These are phyloP conservation scores for Chorisops tibialis DNA, from an alignment of 2,888 invertebrate species.

Conservation along the genomic window DNA sequence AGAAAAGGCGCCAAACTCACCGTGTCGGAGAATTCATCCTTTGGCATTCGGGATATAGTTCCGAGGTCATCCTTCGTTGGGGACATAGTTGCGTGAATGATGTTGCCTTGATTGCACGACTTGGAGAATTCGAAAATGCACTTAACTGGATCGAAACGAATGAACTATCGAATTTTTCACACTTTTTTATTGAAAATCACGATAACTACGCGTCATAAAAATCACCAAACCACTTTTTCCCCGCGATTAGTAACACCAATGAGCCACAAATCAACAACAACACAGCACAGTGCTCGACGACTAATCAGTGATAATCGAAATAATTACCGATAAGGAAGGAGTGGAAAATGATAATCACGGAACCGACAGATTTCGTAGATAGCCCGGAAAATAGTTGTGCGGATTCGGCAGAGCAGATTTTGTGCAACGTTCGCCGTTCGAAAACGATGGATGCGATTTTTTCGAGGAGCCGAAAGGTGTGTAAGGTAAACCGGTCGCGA, in stretches of 20 bases:
- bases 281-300: no score
- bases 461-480: no score
- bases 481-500: no score
- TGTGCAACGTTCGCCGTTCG: no score
- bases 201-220: no score
- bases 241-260: no score
- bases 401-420: no score
- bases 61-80: constrained; percentile 27
- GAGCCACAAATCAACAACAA: no score
- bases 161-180: background rate
- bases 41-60: constrained; percentile 23
- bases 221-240: no score
- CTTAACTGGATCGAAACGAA: background rate
- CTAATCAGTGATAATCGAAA: no score
- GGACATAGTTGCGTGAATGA: constrained; percentile 11
- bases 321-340: background rate
- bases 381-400: no score
- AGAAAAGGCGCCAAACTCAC: constrained; percentile 9
- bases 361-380: background rate
- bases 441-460: no score
- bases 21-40: constrained; percentile 27
- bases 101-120: background rate
- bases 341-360: background rate
- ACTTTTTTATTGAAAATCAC: background rate
- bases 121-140: background rate